Conservation (phyloP, 2,888 invertebrate species). For the Tachystola acroxantha region DNA sequence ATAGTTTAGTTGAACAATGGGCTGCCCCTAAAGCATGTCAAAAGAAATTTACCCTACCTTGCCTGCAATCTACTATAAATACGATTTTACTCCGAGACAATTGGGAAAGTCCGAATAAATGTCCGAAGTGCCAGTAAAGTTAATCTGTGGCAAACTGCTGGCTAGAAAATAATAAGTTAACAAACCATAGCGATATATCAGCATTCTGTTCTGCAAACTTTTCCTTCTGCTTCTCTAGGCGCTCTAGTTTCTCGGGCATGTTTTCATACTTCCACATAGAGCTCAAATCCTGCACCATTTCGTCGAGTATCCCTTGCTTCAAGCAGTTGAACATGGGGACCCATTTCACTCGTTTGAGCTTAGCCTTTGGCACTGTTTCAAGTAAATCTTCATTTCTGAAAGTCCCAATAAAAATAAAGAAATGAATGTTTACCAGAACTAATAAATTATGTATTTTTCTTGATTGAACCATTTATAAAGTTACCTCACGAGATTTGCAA, state of each 20-base stretch:
- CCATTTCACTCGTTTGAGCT: constrained; percentile 63
- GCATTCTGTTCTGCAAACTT: constrained; percentile 47
- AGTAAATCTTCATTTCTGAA: constrained; percentile 71
- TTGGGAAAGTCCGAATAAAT: too few relatives aligned
- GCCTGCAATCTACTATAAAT: too few relatives aligned
- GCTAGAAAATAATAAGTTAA: constrained; percentile 13
- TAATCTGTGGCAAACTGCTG: too few relatives aligned
- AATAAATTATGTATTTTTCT: too few relatives aligned
- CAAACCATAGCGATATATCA: constrained; percentile 41
- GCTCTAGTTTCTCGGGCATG: constrained; percentile 55
- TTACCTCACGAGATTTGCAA: constrained; percentile 58
- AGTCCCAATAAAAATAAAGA: too few relatives aligned
- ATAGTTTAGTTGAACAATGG: too few relatives aligned
- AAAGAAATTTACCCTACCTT: too few relatives aligned
- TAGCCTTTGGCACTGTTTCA: constrained; percentile 58
- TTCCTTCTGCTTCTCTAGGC: constrained; percentile 58
- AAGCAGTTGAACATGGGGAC: constrained; percentile 61
- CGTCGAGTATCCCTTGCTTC: constrained; percentile 57
- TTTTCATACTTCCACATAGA: constrained; percentile 68
- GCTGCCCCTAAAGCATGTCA: too few relatives aligned
- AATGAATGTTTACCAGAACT: too few relatives aligned
- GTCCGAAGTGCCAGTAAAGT: too few relatives aligned
- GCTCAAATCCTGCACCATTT: constrained; percentile 60
- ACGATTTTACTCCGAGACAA: too few relatives aligned
- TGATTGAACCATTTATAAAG: too few relatives aligned